Evolutionary conservation across 2,797 vertebrate genomes (phyloP).

Genomic region (Caiman crocodilus): DNA sequence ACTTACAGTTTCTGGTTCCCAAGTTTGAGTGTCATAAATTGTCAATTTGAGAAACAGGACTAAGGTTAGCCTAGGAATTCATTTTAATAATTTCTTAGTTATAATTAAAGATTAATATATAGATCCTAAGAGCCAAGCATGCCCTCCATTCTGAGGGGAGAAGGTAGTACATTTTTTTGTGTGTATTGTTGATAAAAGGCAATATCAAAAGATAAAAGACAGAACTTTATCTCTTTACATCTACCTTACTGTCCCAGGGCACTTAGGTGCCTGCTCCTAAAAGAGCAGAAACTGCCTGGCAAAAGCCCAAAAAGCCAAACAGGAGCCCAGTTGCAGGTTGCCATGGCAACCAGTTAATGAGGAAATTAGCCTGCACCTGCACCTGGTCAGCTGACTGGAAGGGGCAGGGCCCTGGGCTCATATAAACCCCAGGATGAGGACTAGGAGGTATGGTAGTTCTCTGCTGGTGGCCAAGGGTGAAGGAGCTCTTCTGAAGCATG

Average conservation of each 20-base stretch:
- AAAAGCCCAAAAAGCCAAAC: too few species aligned
- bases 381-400: too few species aligned
- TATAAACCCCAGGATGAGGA: too few species aligned
- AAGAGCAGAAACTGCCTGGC: too few species aligned
- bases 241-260: neutral
- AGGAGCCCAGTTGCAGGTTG: too few species aligned
- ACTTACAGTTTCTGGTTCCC: conserved; percentile 24
- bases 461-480: too few species aligned
- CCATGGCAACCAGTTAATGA: too few species aligned
- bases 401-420: too few species aligned
- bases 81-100: neutral
- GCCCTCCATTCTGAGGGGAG: fast-evolving
- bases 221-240: neutral
- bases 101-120: neutral
- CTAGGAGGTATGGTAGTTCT: too few species aligned
- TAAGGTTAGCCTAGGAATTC: neutral
- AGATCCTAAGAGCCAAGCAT: neutral
- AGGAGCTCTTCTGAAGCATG: too few species aligned
- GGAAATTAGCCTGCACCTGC: too few species aligned
- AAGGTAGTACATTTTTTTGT: neutral
- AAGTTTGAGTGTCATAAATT: conserved; percentile 14
- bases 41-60: neutral
- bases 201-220: neutral
- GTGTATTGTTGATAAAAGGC: neutral
- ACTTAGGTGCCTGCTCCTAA: too few species aligned